These are phyloP conservation scores for Propithecus deckenii DNA, from an alignment of 2,797 vertebrate genomes.

Conservation along the genomic window DNA sequence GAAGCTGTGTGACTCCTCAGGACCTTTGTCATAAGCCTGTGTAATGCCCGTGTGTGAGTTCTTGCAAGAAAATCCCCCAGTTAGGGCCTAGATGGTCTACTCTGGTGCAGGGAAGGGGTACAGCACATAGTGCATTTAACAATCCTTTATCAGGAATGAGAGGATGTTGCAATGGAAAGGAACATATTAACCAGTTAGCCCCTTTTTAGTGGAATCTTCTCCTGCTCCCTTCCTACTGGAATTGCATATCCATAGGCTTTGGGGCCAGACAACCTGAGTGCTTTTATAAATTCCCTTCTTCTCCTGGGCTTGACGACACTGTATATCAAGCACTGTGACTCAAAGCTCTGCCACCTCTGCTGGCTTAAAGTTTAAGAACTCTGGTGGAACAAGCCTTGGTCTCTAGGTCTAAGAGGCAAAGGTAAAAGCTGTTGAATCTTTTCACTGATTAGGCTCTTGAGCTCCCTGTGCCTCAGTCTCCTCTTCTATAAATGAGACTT, in stretches of 20 bases:
- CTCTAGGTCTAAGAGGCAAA: neutral
- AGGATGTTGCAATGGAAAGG: constrained; percentile 9
- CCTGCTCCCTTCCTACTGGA: neutral
- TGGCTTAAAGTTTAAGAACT: neutral
- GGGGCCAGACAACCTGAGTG: neutral
- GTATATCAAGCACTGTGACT: neutral
- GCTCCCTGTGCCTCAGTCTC: neutral
- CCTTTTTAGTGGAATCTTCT: neutral
- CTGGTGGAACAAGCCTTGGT: neutral
- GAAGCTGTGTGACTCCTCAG: accelerated
- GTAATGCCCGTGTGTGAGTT: neutral
- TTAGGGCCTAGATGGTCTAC: neutral
- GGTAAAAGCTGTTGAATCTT: neutral
- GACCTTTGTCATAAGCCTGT: neutral
- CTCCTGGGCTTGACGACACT: neutral
- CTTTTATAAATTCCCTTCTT: neutral
- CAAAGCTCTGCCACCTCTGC: neutral
- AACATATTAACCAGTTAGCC: neutral
- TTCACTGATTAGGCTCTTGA: neutral
- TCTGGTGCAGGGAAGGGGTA: neutral
- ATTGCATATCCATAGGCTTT: neutral
- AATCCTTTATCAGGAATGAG: constrained; percentile 27
- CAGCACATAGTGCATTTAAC: constrained; percentile 18
- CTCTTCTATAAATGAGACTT: neutral
- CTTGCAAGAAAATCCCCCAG: neutral